Evolutionary conservation across 2,888 invertebrate species (phyloP), one percentile per base, ranked within the genome.

Genomic region (Cylindroiulus punctatus): DNA sequence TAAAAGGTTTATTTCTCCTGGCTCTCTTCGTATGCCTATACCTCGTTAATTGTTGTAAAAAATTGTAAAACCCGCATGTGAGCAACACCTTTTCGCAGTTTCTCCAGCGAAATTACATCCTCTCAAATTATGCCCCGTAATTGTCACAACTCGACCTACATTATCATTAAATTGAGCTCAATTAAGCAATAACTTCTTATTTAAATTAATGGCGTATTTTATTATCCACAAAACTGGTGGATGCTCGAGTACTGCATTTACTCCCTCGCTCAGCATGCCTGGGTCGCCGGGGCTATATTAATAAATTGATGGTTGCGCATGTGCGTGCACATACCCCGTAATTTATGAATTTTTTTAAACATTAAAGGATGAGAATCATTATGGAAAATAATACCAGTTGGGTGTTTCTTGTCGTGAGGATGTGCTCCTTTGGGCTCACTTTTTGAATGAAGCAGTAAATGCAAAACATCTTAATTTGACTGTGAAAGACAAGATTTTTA

Each of bases 121-220:
- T 76, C 76, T 32, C 76, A 17, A 76, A 76, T 76, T 76, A 76
- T 76, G 76, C 14, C n/a, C n/a, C 76, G 30, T 76, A 76, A 76
- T 76, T 76, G 76, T 76, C 76, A 30, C 76, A 76, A 76, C 76
- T 76, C 76, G 30, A 26, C 76, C 76, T 76, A 76, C 76, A 76
- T 76, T 76, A 76, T 76, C 76, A 76, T 76, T 76, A 76, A 76
- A 76, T 76, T 76, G 76, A 14, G 76, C 76, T 76, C 76, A 76
- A 76, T 76, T 76, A 76, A 76, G 76, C 76, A 76, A 76, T 76
- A 76, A 76, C 76, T 76, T 76, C 76, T 76, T 76, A 76, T 76
- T 76, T 76, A 76, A 76, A 76, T 76, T 76, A 76, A 76, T 76
- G 76, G 76, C 76, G 76, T 76, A 76, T 76, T 76, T 76, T 76